Evolutionary conservation across 2,888 invertebrate species (phyloP).

Genomic region (Volucella bombylans): DNA sequence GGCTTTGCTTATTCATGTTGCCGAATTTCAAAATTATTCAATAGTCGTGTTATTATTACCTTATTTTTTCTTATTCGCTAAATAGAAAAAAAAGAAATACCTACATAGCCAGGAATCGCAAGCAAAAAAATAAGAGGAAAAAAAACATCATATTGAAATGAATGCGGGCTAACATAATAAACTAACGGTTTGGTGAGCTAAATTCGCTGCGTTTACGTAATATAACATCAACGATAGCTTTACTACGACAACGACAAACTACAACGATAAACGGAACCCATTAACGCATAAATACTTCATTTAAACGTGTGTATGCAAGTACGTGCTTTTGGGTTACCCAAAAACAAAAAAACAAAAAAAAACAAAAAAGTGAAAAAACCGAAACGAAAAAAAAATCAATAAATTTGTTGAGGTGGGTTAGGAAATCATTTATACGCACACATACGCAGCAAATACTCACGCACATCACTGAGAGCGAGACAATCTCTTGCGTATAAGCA

Average conservation of each 20-base stretch:
- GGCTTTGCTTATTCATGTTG: conserved; percentile 52
- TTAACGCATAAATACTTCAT: conserved; percentile 46
- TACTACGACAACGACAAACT: conserved; percentile 18
- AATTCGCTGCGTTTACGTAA: conserved; percentile 69
- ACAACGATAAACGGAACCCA: conserved; percentile 59
- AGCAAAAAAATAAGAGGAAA: conserved; percentile 27
- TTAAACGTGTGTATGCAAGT: conserved; percentile 36
- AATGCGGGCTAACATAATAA: conserved; percentile 58
- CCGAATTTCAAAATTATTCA: conserved; percentile 69
- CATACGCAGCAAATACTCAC: conserved; percentile 39
- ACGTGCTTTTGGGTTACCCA: conserved; percentile 68
- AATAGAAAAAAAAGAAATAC: conserved; percentile 19
- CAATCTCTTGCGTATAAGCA: conserved; percentile 60
- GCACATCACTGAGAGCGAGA: conserved; percentile 29
- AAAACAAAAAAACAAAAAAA: conserved; percentile 65
- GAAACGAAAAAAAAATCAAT: conserved; percentile 78
- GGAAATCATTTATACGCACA: conserved; percentile 78
- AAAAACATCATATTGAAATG: background rate
- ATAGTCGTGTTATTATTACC: conserved; percentile 48
- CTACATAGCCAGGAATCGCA: conserved; percentile 15
- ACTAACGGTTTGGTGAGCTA: conserved; percentile 72
- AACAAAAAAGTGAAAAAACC: background rate
- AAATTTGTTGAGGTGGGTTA: conserved; percentile 83
- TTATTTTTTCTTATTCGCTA: conserved; percentile 26
- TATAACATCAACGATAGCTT: conserved; percentile 50